Percentiles rank a stretch among this genome's conserved stretches.
Conservation (phyloP, 2,797 vertebrate genomes). For the Pangasius krempfi region DNA sequence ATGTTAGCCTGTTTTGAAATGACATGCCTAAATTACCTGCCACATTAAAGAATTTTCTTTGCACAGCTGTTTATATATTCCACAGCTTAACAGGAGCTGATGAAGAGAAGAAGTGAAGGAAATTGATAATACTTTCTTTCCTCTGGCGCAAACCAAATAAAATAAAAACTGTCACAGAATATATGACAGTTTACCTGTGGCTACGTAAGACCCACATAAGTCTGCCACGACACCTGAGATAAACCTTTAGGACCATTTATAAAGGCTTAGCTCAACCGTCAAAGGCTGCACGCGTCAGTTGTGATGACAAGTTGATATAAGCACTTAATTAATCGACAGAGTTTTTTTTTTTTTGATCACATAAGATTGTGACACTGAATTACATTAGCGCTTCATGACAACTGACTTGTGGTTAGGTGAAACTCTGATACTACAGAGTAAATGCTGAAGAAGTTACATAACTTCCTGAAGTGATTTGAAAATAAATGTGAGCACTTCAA, state of each 20-base stretch:
- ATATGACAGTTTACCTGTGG: not conserved
- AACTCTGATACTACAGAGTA: not conserved
- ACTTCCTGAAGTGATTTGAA: not conserved
- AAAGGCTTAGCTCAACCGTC: not conserved
- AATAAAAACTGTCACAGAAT: not conserved
- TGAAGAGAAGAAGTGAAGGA: slow-evolving; percentile 50
- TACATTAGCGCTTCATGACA: not conserved
- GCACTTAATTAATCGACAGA: not conserved
- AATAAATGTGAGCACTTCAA: not conserved
- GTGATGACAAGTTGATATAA: not conserved
- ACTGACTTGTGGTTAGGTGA: not conserved
- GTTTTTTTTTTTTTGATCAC: not conserved
- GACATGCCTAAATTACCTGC: slow-evolving; percentile 72
- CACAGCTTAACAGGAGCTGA: slow-evolving; percentile 56
- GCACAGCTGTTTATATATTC: slow-evolving; percentile 41
- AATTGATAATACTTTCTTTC: slow-evolving; percentile 56
- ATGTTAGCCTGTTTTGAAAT: slow-evolving; percentile 74
- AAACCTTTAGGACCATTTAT: not conserved
- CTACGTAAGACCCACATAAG: not conserved
- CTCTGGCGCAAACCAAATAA: not conserved
- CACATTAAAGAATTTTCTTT: slow-evolving; percentile 58
- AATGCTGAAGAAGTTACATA: not conserved
- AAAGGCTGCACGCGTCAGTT: not conserved
- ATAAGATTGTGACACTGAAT: not conserved
- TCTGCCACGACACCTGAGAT: not conserved